Conservation (phyloP, 2,888 invertebrate species). For the Aspidapion aeneum region DNA sequence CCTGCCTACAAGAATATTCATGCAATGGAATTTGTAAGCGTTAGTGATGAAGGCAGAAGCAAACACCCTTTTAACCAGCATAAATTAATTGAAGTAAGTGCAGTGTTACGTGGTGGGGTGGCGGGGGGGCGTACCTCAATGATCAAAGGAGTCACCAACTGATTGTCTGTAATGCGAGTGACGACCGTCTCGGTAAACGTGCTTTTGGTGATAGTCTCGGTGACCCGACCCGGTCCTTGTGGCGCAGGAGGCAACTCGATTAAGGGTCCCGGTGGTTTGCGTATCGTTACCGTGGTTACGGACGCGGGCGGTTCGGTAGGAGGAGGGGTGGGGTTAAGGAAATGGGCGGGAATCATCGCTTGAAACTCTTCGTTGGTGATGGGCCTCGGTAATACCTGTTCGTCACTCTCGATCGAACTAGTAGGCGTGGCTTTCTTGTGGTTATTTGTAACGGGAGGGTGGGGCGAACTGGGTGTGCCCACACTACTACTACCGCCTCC, state of each 20-base stretch:
- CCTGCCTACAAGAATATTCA: no score
- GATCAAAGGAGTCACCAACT: constrained; percentile 79
- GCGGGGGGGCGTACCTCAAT: constrained; percentile 69
- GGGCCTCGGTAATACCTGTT: constrained; percentile 66
- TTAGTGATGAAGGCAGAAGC: neutral
- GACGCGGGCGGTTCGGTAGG: constrained; percentile 36
- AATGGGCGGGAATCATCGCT: constrained; percentile 92
- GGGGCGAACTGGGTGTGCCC: constrained; percentile 10
- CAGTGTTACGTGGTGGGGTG: no score
- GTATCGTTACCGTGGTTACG: constrained; percentile 81
- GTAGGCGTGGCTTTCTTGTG: constrained; percentile 49
- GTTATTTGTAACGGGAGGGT: constrained; percentile 21
- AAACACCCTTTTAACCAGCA: constrained; percentile 29
- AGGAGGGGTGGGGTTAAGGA: constrained; percentile 54
- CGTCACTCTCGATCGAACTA: constrained; percentile 52
- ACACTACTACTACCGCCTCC: constrained; percentile 9
- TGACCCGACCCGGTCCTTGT: constrained; percentile 80
- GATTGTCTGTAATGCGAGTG: constrained; percentile 91
- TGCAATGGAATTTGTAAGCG: neutral
- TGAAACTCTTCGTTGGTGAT: constrained; percentile 93
- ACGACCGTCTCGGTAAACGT: constrained; percentile 94
- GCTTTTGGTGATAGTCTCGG: constrained; percentile 94
- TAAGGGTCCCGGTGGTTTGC: constrained; percentile 57
- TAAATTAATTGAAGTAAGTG: no score
- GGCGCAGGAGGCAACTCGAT: constrained; percentile 80